Base-by-base conservation (phyloP, 2,888 invertebrate genomes). In the Xylophagus ater region DNA sequence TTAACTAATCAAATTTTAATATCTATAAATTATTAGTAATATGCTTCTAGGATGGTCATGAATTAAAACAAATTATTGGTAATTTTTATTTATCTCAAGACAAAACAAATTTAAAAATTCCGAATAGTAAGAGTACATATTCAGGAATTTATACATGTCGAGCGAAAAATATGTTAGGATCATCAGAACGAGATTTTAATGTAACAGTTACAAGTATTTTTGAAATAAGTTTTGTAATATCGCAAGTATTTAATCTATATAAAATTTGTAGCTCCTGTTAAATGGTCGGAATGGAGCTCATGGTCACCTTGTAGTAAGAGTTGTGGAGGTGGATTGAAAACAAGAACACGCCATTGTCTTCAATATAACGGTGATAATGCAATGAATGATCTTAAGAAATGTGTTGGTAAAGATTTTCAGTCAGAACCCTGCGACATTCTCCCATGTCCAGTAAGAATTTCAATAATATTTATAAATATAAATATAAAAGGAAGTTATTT, bases 141-240 rank as follows among this genome's bases (percentile, higher is more conserved):
- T 70, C 71, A 10, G 77, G 74, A 0, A 67, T 68, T 45, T 78
- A 76, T 60, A 65, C 66, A 20, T 78, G 78, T 50, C 63, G 69
- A 9, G 76, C 71, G 0, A 66, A 68, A 49, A 77, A 73, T 55
- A 51, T 53, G 2, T 70, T 68, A 1, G 78, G 78, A 10, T 48
- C 58, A 1, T 56, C 57, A n/a, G 59, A 65, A 23, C 50, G 64
- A 10, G 52, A 66, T 17, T 67, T 64, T 53, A 59, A 66, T 44
- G 50, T 50, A 3, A 44, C 40, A 12, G 29, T 48, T 26, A 34
- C 35, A 40, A 32, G 47, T 44, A 38, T 24, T 31, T 17, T 37
- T 5, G 2, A 21, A 21, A n/a, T n/a, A n/a, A n/a, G n/a, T n/a
- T n/a, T n/a, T n/a, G n/a, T n/a, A n/a, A n/a, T n/a, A n/a, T n/a